phyloP scores from a whole-genome alignment of 2,113 vertebrate genomes.

The Chlamydotis undulata region DNA sequence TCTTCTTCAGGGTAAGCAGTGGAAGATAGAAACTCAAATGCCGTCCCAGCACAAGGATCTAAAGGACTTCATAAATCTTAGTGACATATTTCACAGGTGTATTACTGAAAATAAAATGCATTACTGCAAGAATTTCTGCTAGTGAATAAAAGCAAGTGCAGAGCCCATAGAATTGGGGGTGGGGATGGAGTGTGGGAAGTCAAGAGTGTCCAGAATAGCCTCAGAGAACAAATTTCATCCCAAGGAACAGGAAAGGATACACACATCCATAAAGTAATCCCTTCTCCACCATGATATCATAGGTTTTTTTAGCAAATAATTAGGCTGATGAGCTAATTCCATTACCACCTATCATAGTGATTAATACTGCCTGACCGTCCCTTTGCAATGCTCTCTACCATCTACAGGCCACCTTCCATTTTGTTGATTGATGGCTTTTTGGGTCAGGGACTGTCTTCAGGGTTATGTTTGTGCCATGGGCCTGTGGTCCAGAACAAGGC shows the following conservation, averaged over 20 bases:
- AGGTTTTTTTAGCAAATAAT: not conserved
- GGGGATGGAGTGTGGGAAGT: not conserved
- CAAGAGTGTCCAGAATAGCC: not conserved
- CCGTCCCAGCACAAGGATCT: not conserved
- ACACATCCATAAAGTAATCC: not conserved
- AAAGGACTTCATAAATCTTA: constrained; percentile 21
- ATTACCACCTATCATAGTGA: not conserved
- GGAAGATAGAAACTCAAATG: not conserved
- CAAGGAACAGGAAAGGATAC: not conserved
- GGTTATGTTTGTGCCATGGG: not conserved
- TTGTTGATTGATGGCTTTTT: not conserved
- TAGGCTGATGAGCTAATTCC: constrained; percentile 13
- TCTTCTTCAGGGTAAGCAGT: not conserved
- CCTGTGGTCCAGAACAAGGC: not conserved
- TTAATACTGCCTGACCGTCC: not conserved
- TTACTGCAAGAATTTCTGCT: not conserved
- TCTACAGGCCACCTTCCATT: not conserved
- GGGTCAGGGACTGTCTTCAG: not conserved
- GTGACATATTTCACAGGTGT: not conserved
- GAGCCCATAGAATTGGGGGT: not conserved
- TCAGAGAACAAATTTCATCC: not conserved
- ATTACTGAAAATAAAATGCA: not conserved
- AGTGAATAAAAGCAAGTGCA: not conserved
- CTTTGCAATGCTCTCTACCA: not conserved
- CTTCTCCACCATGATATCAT: not conserved